Evolutionary conservation across 2,113 vertebrate genomes (phyloP).

Genomic region (Rhizomys pruinosus): DNA sequence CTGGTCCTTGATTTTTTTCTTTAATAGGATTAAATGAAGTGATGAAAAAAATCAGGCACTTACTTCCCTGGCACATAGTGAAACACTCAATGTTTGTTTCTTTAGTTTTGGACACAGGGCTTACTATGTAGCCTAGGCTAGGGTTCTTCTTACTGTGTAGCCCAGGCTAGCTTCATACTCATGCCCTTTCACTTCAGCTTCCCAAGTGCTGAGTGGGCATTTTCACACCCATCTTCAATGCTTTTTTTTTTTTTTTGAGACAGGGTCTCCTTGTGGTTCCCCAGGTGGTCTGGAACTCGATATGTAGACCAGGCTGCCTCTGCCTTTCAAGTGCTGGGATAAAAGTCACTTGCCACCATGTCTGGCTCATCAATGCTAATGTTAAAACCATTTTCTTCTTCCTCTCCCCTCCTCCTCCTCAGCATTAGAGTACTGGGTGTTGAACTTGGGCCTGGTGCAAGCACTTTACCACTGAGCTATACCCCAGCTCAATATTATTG

Average conservation of each 20-base stretch:
- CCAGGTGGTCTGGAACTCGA: too few relatives aligned
- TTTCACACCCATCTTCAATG: background rate
- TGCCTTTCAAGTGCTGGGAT: too few relatives aligned
- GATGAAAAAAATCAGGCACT: background rate
- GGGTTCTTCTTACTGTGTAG: background rate
- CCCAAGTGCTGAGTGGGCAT: background rate
- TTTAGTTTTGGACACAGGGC: background rate
- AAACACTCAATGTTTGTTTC: background rate
- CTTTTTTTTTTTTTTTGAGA: background rate
- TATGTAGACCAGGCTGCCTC: too few relatives aligned
- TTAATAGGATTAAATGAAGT: slow-evolving; percentile 1
- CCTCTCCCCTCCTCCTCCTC: too few relatives aligned
- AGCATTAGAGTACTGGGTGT: background rate
- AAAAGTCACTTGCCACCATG: too few relatives aligned
- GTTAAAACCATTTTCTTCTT: background rate
- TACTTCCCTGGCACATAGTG: background rate
- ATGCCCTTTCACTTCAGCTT: background rate
- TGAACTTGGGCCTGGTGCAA: background rate
- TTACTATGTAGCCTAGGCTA: background rate
- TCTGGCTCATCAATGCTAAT: background rate
- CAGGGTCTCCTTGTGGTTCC: too few relatives aligned
- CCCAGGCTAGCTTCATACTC: background rate
- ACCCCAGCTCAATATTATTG: background rate
- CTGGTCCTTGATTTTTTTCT: background rate
- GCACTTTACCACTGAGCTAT: background rate